Base-by-base conservation (phyloP, 2,113 vertebrate genomes). In the Myiagra hebetior region DNA sequence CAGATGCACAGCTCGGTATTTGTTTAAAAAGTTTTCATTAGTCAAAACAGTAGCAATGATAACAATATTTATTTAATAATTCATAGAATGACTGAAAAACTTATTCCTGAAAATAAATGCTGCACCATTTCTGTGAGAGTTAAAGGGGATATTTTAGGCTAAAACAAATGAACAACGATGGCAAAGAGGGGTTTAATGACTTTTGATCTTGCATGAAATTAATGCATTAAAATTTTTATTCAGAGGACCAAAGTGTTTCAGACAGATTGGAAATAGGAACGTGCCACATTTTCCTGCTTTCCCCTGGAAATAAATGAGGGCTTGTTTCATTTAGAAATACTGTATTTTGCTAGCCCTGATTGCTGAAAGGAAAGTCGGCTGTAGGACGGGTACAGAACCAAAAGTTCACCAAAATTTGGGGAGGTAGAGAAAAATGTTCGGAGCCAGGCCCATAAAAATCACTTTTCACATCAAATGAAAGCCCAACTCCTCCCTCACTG, bases 271-370 rank as follows among this genome's bases (percentile, higher is more conserved):
- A 93, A 97, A 95, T 63, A 90, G 28, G 87, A 88, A 56, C 7
- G 13, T 64, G 65, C 72, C 94, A 87, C 68, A 59, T 93, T 94
- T 70, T 47, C 42, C 83, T 95, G 89, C 97, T 77, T 96, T 96
- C 68, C 88, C 87, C 15, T 92, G 91, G 83, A 91, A 91, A 87
- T 86, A 87, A 70, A 49, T 10, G 31, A 83, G 59, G 57, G 47
- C 46, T 96, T 97, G 86, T 93, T 97, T 97, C 88, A 92, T 92
- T 96, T 69, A 67, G 89, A 95, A 97, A 91, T 80, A 85, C 76
- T 44, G 67, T 55, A 55, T 90, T 94, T 68, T 74, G 78, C 89
- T 97, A 89, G 86, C 75, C 89, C 76, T 90, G 65, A 55, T 42
- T 93, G 85, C 85, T 93, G 77, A 65, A 68, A 94, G 67, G 88